A percentile compares a stretch with the other conserved stretches of the same genome.
Conservation (phyloP, 2,113 vertebrate species). For the Acanthochromis polyacanthus region DNA sequence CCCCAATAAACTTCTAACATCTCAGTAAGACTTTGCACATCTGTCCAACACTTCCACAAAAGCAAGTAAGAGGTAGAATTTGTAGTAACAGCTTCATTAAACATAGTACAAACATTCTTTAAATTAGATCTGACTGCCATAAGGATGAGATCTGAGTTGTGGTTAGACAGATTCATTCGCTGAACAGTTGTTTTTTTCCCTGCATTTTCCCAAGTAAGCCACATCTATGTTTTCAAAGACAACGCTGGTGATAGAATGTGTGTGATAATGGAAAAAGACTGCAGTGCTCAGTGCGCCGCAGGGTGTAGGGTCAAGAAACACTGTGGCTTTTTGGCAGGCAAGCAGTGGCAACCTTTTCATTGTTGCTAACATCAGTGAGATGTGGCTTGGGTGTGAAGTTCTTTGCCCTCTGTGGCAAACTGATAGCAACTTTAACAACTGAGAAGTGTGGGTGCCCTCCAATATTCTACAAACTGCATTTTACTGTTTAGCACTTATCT, state of each 20-base stretch:
- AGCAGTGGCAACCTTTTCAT: conserved; percentile 47
- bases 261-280: conserved; percentile 3
- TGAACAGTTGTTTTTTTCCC: too few relatives aligned
- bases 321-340: neutral
- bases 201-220: neutral
- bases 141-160: too few relatives aligned
- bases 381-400: neutral
- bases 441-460: neutral
- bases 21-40: neutral
- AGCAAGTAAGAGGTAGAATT: neutral
- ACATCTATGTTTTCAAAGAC: neutral
- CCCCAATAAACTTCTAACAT: neutral
- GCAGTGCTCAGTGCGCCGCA: neutral
- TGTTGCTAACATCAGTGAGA: conserved; percentile 29
- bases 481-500: too few relatives aligned
- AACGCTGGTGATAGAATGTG: neutral
- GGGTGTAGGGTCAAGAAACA: neutral
- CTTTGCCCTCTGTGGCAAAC: neutral
- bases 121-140: too few relatives aligned
- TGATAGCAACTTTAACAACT: neutral
- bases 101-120: too few relatives aligned
- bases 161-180: too few relatives aligned
- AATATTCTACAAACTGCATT: too few relatives aligned
- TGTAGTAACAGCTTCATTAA: too few relatives aligned
- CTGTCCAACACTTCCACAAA: neutral